Percentiles rank a stretch among this genome's conserved stretches.
phyloP scores from a whole-genome alignment of 2,113 vertebrate genomes.

The Oreochromis niloticus region DNA sequence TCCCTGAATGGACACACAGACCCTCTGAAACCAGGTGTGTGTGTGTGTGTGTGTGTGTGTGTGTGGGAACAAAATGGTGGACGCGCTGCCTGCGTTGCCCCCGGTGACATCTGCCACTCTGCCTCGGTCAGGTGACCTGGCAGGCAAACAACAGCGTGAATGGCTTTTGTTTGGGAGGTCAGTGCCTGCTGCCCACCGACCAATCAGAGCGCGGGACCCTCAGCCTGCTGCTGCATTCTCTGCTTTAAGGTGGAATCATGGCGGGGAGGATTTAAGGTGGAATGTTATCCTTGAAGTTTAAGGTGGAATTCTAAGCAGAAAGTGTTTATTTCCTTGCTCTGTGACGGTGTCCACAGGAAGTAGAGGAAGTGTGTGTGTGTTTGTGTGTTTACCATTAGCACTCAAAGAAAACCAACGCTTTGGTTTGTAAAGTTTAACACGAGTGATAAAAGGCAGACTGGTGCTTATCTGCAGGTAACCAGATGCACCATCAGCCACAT shows the following conservation, averaged over 20 bases:
- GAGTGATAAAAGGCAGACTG: not conserved
- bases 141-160: slow-evolving; percentile 50
- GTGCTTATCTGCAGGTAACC: not conserved
- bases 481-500: not conserved
- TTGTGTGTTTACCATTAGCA: not conserved
- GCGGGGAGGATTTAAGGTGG: not conserved
- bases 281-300: not conserved
- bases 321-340: not conserved
- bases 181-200: not conserved
- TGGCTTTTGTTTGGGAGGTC: slow-evolving; percentile 61
- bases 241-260: not conserved
- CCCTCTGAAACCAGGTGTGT: not conserved
- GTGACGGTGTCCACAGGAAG: not conserved
- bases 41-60: not conserved
- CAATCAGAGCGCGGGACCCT: not conserved
- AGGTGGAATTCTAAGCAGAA: not conserved
- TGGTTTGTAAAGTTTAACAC: not conserved
- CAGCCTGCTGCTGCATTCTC: not conserved
- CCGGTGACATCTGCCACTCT: slow-evolving; percentile 52
- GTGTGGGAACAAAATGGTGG: not conserved
- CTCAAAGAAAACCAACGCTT: not conserved
- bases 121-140: slow-evolving; percentile 49
- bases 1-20: slow-evolving; percentile 64
- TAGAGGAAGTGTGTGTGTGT: not conserved
- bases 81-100: not conserved